Evolutionary conservation across 1,140 invertebrate genomes (phyloP), one percentile per base, ranked within the genome.

Genomic region (Mylabris phalerata): DNA sequence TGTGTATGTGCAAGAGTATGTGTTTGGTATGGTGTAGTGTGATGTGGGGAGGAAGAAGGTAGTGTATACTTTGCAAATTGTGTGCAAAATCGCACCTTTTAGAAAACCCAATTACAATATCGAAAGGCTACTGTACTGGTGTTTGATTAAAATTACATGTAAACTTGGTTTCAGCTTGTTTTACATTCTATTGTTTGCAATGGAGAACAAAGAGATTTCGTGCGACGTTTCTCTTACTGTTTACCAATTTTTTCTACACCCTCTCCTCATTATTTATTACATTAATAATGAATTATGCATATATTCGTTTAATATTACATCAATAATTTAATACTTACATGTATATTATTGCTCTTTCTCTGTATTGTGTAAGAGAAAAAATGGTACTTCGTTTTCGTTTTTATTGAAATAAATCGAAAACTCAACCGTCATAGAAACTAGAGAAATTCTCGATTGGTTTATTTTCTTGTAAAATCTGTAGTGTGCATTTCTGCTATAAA

Each of bases 131-230:
- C 70, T 67, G 68, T 64, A 59, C 61, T 61, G 66, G 62, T 56
- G 57, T 69, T 70, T 72, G 67, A 70, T 70, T 71, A 71, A 71
- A 71, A 70, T 70, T 70, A 67, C 68, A 71, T 71, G 69, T 71
- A 71, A 71, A 71, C 68, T 66, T 55, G 64, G 63, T 65, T 64
- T 63, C 64, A 61, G 68, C 68, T 73, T 73, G 71, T 73, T 73
- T 73, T 71, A 73, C 71, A 73, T 71, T 71, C 71, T 67, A 73
- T 73, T 73, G 71, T 73, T 69, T 68, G 63, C 64, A 65, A 61
- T 62, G 61, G 62, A 68, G 67, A 71, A 73, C 68, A 73, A 73
- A 70, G 70, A 64, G 58, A 67, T 66, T 67, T 70, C 71, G 70
- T 70, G 70, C 66, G 60, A 68, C 67, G 60, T 67, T 69, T 69